Percentiles rank a stretch among this genome's conserved stretches.
These are phyloP conservation scores for Origma solitaria DNA, from an alignment of 2,113 vertebrate genomes.

Conservation along the genomic window DNA sequence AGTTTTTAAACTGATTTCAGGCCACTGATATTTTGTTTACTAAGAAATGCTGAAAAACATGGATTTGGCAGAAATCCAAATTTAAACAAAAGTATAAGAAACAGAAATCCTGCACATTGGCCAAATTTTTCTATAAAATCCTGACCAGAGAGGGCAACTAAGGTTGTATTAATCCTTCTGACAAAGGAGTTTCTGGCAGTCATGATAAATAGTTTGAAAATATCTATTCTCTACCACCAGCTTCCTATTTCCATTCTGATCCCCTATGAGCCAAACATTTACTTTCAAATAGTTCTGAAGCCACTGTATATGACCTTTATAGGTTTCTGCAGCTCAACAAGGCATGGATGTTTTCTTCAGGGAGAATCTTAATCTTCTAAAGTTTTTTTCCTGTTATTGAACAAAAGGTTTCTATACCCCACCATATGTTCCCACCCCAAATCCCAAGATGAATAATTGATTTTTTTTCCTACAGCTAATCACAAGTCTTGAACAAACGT, in stretches of 20 bases:
- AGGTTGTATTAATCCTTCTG: not conserved
- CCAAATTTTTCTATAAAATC: not conserved
- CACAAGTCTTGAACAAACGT: not conserved
- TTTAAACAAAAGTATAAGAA: not conserved
- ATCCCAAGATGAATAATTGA: not conserved
- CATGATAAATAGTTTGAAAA: not conserved
- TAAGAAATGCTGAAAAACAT: not conserved
- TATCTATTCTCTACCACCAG: not conserved
- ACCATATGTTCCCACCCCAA: not conserved
- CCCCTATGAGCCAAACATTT: conserved; percentile 24
- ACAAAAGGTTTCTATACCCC: not conserved
- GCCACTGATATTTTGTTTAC: not conserved
- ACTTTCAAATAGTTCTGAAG: conserved; percentile 18
- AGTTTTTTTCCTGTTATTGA: not conserved
- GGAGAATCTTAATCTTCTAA: not conserved
- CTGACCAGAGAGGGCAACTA: not conserved
- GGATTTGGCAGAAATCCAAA: not conserved
- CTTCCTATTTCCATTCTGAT: not conserved
- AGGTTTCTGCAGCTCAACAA: not conserved
- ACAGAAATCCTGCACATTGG: not conserved
- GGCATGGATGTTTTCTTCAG: not conserved
- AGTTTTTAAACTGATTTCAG: not conserved
- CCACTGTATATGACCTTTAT: not conserved
- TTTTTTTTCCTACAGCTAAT: not conserved
- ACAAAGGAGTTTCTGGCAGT: not conserved